phyloP scores from a whole-genome alignment of 30 jellyfish, hydroid and myxozoan genomes.

The Turritopsis dohrnii region DNA sequence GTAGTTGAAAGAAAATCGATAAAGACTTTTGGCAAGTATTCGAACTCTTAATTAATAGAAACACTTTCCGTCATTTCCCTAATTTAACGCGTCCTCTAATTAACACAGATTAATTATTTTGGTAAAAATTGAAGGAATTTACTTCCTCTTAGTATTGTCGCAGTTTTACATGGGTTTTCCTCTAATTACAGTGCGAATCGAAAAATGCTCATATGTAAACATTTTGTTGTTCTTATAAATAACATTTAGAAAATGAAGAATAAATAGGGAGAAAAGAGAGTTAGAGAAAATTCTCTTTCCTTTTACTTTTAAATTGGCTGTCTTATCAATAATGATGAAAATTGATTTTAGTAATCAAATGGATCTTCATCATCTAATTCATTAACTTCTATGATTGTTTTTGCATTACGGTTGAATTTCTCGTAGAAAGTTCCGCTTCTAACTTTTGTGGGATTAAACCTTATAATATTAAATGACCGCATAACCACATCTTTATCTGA shows the following conservation, averaged over 20 bases:
- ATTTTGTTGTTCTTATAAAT: too few relatives aligned
- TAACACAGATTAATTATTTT: constrained; percentile 2
- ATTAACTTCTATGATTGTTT: not conserved
- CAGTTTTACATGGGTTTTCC: too few relatives aligned
- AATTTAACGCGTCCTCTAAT: constrained; percentile 7
- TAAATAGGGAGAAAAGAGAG: too few relatives aligned
- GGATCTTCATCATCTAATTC: constrained; percentile 10
- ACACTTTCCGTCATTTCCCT: constrained; percentile 13
- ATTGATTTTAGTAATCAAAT: not conserved
- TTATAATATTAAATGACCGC: not conserved
- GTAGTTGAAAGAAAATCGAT: too few relatives aligned
- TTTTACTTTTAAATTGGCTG: not conserved
- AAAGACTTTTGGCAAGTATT: too few relatives aligned
- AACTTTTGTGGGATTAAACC: not conserved
- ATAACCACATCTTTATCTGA: constrained; percentile 1
- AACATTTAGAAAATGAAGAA: too few relatives aligned
- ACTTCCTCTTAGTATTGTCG: not conserved
- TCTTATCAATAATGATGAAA: too few relatives aligned
- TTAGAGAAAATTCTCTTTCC: too few relatives aligned
- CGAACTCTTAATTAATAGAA: too few relatives aligned
- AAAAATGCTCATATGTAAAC: too few relatives aligned
- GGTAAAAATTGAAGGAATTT: constrained; percentile 7
- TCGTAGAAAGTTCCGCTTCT: constrained; percentile 12
- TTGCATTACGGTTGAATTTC: not conserved
- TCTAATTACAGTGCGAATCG: too few relatives aligned